Evolutionary conservation across 2,113 vertebrate genomes (phyloP).

Genomic region (Rhinoptilus africanus): DNA sequence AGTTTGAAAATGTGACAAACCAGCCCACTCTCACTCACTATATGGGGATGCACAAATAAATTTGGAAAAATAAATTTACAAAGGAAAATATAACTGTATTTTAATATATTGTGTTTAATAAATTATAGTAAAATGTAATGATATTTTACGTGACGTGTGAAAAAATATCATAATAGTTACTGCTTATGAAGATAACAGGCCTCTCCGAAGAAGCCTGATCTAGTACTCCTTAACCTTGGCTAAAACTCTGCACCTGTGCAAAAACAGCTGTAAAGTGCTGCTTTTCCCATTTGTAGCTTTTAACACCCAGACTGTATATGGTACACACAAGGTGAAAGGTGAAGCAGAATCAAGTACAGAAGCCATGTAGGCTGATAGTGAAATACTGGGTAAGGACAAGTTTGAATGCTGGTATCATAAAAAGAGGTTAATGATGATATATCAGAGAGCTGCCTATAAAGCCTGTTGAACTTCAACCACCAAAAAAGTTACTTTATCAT

Average conservation of each 20-base stretch:
- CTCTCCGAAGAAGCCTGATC: neutral
- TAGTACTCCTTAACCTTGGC: neutral
- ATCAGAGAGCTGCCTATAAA: neutral
- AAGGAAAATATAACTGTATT: neutral
- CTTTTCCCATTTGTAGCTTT: neutral
- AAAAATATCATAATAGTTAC: neutral
- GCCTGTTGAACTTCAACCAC: neutral
- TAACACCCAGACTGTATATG: neutral
- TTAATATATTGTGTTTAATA: neutral
- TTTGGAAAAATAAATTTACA: neutral
- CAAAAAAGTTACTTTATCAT: neutral
- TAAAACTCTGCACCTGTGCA: neutral
- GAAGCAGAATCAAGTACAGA: neutral
- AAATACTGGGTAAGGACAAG: neutral
- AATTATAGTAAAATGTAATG: neutral
- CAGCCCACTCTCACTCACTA: neutral
- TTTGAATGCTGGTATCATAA: neutral
- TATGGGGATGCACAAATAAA: neutral
- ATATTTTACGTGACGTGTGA: neutral
- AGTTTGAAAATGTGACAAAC: neutral
- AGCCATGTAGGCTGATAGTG: neutral
- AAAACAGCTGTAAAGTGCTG: neutral
- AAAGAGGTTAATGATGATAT: neutral
- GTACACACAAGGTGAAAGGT: neutral
- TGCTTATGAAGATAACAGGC: neutral